A percentile compares a stretch with the other conserved stretches of the same genome.
Evolutionary conservation across 2,797 vertebrate genomes (phyloP).

Genomic region (Rhinoraja longicauda): DNA sequence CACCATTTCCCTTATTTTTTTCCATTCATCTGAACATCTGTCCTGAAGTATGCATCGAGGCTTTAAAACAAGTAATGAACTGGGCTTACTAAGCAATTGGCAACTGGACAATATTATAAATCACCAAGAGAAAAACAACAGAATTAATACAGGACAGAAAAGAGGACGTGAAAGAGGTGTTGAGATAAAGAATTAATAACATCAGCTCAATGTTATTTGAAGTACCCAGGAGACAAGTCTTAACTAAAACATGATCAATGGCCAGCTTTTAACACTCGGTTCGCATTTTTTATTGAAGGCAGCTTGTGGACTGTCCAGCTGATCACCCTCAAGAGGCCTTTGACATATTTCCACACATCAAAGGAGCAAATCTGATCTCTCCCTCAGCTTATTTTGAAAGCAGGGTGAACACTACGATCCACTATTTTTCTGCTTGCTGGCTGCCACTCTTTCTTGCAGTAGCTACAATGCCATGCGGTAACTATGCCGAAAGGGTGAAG

Average conservation of each 20-base stretch:
- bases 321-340: not conserved
- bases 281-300: not conserved
- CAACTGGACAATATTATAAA: not conserved
- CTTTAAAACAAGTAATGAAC: no score
- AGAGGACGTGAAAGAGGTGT: not conserved
- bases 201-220: not conserved
- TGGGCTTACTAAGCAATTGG: not conserved
- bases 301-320: not conserved
- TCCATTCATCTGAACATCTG: no score
- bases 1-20: no score
- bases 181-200: not conserved
- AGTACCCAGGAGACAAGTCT: not conserved
- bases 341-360: not conserved
- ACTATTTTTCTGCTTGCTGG: not conserved
- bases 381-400: not conserved
- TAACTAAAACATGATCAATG: constrained; percentile 10
- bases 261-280: not conserved
- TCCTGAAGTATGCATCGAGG: no score
- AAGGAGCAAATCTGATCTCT: not conserved
- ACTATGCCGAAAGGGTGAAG: not conserved
- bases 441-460: not conserved
- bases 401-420: not conserved
- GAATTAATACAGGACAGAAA: not conserved
- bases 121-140: not conserved
- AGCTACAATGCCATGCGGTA: not conserved